Percentiles rank a stretch among this genome's conserved stretches.
These are phyloP conservation scores for Ciconia maguari DNA, from an alignment of 2,113 vertebrate genomes.

Conservation along the genomic window DNA sequence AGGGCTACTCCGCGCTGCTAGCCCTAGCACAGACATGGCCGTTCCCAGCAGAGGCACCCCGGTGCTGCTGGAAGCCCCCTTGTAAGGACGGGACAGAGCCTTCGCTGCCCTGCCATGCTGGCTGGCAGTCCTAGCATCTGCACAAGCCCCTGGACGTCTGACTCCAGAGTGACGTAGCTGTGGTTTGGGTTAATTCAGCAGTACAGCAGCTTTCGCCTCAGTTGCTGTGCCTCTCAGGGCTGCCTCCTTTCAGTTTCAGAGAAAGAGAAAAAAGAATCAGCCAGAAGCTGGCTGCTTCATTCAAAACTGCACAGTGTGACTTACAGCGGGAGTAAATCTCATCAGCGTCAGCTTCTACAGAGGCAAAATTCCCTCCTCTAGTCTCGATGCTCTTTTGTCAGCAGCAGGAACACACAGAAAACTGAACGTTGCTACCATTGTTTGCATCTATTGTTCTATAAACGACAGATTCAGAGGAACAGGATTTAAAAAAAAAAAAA, in stretches of 20 bases:
- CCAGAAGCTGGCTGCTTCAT: neutral
- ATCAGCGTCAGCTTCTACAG: neutral
- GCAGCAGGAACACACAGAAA: constrained; percentile 40
- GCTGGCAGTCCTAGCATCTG: accelerated
- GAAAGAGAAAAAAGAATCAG: neutral
- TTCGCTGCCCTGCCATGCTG: neutral
- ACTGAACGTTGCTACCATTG: constrained; percentile 10
- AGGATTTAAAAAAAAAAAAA: neutral
- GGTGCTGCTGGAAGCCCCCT: neutral
- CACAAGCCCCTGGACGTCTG: neutral
- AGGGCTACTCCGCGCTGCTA: accelerated
- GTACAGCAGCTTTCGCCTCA: neutral
- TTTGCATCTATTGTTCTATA: constrained; percentile 59
- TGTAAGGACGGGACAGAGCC: neutral
- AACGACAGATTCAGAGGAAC: constrained; percentile 59
- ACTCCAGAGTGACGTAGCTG: neutral
- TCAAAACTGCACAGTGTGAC: constrained; percentile 26
- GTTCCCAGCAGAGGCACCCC: accelerated
- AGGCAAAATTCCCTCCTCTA: neutral
- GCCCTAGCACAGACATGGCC: accelerated
- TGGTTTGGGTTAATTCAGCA: neutral
- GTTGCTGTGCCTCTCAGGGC: neutral
- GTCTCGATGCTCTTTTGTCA: neutral
- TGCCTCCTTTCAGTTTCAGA: neutral
- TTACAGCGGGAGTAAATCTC: neutral